Evolutionary conservation across 1,140 invertebrate genomes (phyloP), one percentile per base, ranked within the genome.

Genomic region (Hyphantria cunea): DNA sequence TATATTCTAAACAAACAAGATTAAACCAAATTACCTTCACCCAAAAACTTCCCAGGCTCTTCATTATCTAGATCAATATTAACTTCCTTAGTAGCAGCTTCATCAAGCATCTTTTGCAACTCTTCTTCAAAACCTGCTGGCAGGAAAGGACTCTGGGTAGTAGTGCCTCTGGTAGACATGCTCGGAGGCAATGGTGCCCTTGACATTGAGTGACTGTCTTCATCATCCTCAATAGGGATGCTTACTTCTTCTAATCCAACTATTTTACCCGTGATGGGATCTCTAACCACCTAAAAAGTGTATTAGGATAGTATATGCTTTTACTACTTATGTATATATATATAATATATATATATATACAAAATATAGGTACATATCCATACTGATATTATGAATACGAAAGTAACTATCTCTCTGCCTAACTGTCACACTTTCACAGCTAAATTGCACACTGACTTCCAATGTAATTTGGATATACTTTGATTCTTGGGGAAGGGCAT

Each of bases 71-170:
- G 48, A 65, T 87, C 78, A 44, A 84, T 70, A 47, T 74, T 71
- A 14, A 84, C 72, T 13, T 85, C 73, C 13, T 37, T 66, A 49
- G 50, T 68, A 7, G 74, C 68, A 37, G 70, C 66, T 58, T 80
- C 77, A 52, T 83, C 78, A n/a, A 86, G 60, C 65, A 85, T 78
- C 50, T 83, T 82, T 15, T 82, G 67, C 2, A 89, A 63, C 64
- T 91, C 87, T 11, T 87, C 80, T 56, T 90, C 88, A 76, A 91
- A 92, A 6, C 90, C 88, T 34, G 84, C 89, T n/a, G 91, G 91
- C 8, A 91, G 59, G 45, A 92, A 92, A 13, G 90, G 89, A 33
- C 84, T 86, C 55, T 88, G 88, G 15, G 78, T 87, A 0, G 79
- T 84, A 7, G 81, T 84, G 0, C 91, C 91, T 48, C 87, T 78